A percentile compares a stretch with the other conserved stretches of the same genome.
Evolutionary conservation across 2,797 vertebrate species (phyloP).

Genomic region (Psittacula derbiana): DNA sequence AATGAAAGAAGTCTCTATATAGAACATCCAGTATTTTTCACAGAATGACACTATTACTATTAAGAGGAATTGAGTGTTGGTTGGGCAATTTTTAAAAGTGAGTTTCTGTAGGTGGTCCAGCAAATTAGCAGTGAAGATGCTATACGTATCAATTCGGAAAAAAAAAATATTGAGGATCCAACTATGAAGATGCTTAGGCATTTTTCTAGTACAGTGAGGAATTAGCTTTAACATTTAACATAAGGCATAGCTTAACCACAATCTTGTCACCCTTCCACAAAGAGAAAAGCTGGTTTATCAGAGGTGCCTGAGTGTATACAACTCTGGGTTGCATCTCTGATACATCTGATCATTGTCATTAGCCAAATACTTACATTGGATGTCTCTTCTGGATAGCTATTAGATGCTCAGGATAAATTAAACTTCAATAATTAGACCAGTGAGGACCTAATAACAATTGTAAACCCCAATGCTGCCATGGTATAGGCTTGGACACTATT

Average conservation of each 20-base stretch:
- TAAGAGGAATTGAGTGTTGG: neutral
- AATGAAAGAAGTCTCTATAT: neutral
- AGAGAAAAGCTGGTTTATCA: neutral
- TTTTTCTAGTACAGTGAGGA: neutral
- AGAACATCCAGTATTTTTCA: neutral
- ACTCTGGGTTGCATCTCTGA: neutral
- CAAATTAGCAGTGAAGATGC: neutral
- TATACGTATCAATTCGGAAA: neutral
- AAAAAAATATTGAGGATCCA: neutral
- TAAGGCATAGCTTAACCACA: neutral
- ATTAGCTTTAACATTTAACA: neutral
- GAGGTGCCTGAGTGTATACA: neutral
- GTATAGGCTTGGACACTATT: neutral
- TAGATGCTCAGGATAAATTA: neutral
- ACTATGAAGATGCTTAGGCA: neutral
- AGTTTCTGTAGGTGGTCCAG: neutral
- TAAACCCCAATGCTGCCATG: neutral
- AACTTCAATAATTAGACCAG: neutral
- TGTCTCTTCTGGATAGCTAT: neutral
- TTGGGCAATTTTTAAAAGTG: neutral
- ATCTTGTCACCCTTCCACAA: neutral
- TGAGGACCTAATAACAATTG: neutral
- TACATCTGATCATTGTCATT: neutral
- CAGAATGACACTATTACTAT: neutral
- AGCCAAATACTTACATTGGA: neutral